Evolutionary conservation across 2,113 vertebrate species (phyloP).

Genomic region (Paramisgurnus dabryanus): DNA sequence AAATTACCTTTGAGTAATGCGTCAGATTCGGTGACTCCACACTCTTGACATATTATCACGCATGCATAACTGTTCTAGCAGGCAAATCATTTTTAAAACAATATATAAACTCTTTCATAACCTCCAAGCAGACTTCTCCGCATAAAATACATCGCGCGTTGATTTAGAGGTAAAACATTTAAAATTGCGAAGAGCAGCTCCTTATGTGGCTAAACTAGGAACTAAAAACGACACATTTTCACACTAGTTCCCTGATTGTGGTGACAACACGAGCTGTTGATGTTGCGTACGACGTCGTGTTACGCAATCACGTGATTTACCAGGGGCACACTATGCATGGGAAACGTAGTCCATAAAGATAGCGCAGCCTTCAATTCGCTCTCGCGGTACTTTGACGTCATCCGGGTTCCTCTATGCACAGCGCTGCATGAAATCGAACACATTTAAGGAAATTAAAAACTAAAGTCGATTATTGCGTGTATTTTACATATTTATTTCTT

Average conservation of each 20-base stretch:
- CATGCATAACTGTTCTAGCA: not conserved
- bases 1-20: not conserved
- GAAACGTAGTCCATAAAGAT: slow-evolving; percentile 6
- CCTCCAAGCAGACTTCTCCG: not conserved
- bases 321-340: not conserved
- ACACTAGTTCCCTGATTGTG: slow-evolving; percentile 2
- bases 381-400: too few species aligned
- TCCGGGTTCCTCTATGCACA: too few species aligned
- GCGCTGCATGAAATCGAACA: too few species aligned
- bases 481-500: not conserved
- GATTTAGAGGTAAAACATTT: not conserved
- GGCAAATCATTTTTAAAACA: not conserved
- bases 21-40: not conserved
- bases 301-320: not conserved
- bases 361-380: too few species aligned
- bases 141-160: not conserved
- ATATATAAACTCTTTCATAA: not conserved
- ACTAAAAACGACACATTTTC: not conserved
- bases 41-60: slow-evolving; percentile 2
- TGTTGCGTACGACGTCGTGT: slow-evolving; percentile 12
- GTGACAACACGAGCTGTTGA: slow-evolving; percentile 19
- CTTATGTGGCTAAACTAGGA: not conserved
- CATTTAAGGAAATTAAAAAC: too few species aligned
- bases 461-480: not conserved
- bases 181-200: not conserved